Percentiles rank a stretch among this genome's conserved stretches.
phyloP scores from a whole-genome alignment of 92 coral and sea anemone species.

The Pocillopora grandis region DNA sequence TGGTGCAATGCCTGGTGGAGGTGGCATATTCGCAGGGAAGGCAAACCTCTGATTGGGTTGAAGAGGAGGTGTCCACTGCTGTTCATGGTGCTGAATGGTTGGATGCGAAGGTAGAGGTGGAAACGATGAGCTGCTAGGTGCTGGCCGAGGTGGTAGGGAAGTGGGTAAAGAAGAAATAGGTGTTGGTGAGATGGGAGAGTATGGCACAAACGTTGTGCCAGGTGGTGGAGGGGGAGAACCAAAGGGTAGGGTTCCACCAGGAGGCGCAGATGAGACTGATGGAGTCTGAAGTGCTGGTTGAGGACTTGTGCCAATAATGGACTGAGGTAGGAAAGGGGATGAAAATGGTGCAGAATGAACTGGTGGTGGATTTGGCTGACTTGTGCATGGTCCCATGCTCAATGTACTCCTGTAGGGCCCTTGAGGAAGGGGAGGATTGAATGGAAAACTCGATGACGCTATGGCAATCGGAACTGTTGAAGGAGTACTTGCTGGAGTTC shows the following conservation, averaged over 20 bases:
- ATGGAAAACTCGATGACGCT: slow-evolving; percentile 4
- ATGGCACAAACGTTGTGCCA: background rate
- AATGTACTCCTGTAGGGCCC: slow-evolving; percentile 31
- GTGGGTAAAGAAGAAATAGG: slow-evolving; percentile 2
- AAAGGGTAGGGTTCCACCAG: slow-evolving; percentile 12
- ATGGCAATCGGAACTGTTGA: slow-evolving; percentile 1
- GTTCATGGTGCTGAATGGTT: slow-evolving; percentile 12
- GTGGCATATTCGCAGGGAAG: slow-evolving; percentile 6
- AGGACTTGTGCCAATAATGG: background rate
- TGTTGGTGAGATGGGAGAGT: background rate
- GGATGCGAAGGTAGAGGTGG: slow-evolving; percentile 6
- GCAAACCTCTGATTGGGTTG: slow-evolving; percentile 18
- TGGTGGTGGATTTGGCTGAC: slow-evolving; percentile 15
- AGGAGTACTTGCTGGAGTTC: background rate
- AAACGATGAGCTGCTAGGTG: background rate
- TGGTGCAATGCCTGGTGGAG: background rate
- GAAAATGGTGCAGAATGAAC: slow-evolving; percentile 10
- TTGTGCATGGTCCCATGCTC: background rate
- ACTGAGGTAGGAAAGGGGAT: background rate
- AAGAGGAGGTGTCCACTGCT: background rate
- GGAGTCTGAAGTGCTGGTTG: background rate
- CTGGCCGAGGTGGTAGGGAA: slow-evolving; percentile 13
- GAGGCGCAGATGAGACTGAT: background rate
- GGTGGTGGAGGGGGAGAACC: background rate
- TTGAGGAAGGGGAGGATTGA: slow-evolving; percentile 32